Conservation (phyloP, 1,140 invertebrate genomes). For the Oedothorax gibbosus region DNA sequence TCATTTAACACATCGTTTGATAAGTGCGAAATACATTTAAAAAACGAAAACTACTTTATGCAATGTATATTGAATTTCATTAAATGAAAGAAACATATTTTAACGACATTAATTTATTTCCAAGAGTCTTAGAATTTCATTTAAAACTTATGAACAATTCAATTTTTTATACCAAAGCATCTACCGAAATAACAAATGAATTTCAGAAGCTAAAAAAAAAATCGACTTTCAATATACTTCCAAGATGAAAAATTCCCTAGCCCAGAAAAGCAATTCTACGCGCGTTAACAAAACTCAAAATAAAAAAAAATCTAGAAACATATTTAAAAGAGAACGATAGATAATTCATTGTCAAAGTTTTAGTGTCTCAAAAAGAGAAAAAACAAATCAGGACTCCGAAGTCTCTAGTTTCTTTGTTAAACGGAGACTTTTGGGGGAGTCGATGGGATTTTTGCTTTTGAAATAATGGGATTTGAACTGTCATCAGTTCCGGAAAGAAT, state of each 20-base stretch:
- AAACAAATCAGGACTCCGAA: constrained; percentile 6
- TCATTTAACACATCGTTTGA: too few species aligned
- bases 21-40: too few species aligned
- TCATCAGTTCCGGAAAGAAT: constrained; percentile 28
- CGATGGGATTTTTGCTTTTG: constrained; percentile 24
- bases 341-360: constrained; percentile 29
- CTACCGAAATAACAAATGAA: constrained; percentile 14
- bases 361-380: constrained; percentile 1
- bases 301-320: constrained; percentile 21
- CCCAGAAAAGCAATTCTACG: constrained; percentile 17
- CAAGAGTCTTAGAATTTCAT: too few species aligned
- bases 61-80: too few species aligned
- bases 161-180: too few species aligned
- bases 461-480: constrained; percentile 34
- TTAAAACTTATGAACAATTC: too few species aligned
- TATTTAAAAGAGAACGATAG: constrained; percentile 34
- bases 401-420: constrained; percentile 24
- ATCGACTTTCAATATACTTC: constrained; percentile 18
- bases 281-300: constrained; percentile 12
- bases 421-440: constrained; percentile 11
- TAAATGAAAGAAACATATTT: too few species aligned
- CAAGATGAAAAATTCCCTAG: constrained; percentile 22
- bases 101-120: too few species aligned
- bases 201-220: constrained; percentile 23
- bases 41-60: too few species aligned